Base-by-base conservation (phyloP, 1,140 invertebrate species). In the Drosophila azteca region DNA sequence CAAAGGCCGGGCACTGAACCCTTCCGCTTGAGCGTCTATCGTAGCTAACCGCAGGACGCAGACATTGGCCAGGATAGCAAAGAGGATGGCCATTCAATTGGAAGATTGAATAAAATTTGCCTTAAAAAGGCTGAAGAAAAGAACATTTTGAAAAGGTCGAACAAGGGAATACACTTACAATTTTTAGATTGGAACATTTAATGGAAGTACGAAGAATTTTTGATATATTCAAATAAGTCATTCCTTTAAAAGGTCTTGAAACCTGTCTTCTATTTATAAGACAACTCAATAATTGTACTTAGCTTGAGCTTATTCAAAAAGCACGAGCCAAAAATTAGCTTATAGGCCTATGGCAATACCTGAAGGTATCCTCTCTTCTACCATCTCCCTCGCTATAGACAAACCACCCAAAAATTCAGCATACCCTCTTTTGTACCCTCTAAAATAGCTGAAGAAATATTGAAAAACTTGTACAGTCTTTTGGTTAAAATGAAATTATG, bases 41-140 rank as follows among this genome's bases (percentile, higher is more conserved):
- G 74, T 44, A 75, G 64, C 69, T 69, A 88, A 89, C 85, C 83
- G 69, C 84, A 89, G 63, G 70, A 89, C 84, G 53, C 59, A 66
- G 52, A 69, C 55, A 53, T 60, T 50, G 63, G 53, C 55, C 55
- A 74, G 57, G 50, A 64, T 44, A 44, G 59, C 26, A 65, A 60
- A 59, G 17, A 43, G 48, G 49, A 68, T 59, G 62, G 46, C 61
- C 89, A 90, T 66, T 91, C 90, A 88, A 74, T 89, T 88, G 90
- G 90, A 91, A 91, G 90, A 91, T 91, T 91, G 90, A 91, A 91
- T 91, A 91, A 91, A 91, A 91, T 91, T 91, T 91, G 90, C 71
- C 78, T 91, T 81, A 77, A 87, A 83, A 85, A 80, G 67, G 63
- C 58, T 52, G 39, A 72, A 13, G 31, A 35, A 52, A 61, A 64